Percentiles rank a stretch among this genome's conserved stretches.
Evolutionary conservation across 2,113 vertebrate genomes (phyloP).

Genomic region (Mobula hypostoma): DNA sequence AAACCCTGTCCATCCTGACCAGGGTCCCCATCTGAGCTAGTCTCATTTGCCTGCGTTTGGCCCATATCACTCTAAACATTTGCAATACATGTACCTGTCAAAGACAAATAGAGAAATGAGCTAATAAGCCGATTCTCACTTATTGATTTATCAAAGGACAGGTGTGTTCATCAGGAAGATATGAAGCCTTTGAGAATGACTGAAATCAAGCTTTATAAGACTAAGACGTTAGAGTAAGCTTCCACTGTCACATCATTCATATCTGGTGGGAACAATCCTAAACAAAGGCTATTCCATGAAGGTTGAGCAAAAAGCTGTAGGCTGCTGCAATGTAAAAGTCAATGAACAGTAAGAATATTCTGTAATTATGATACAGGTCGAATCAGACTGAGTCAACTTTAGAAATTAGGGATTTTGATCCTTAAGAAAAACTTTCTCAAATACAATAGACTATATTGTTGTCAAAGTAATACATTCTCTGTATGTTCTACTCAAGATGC

Average conservation of each 20-base stretch:
- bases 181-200: not conserved
- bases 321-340: not conserved
- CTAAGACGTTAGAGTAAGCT: no score
- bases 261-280: not conserved
- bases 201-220: no score
- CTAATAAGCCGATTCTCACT: not conserved
- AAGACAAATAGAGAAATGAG: not conserved
- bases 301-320: not conserved
- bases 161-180: not conserved
- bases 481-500: not conserved
- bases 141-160: not conserved
- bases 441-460: not conserved
- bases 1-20: no score
- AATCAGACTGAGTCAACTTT: not conserved
- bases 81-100: no score
- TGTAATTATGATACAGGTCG: not conserved
- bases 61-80: no score
- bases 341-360: not conserved
- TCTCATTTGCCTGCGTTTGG: no score
- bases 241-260: not conserved
- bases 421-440: not conserved
- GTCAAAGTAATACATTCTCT: not conserved
- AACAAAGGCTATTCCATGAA: not conserved
- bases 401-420: not conserved
- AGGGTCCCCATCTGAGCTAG: no score